A percentile compares a stretch with the other conserved stretches of the same genome.
Conservation (phyloP, 2,888 invertebrate species). For the Eupeodes luniger region DNA sequence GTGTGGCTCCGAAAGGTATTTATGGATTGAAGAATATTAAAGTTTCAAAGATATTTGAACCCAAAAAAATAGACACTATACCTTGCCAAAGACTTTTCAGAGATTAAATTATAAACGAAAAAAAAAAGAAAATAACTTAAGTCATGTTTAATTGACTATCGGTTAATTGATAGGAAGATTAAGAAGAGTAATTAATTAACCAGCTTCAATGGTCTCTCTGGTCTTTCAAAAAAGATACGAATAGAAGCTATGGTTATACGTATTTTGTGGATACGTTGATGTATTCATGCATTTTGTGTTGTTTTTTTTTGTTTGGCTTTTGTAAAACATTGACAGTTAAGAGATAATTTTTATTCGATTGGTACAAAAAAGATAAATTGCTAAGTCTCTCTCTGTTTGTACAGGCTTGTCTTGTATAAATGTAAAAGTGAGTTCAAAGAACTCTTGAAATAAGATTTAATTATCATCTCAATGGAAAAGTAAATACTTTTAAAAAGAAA, state of each 20-base stretch:
- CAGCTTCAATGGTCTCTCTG: constrained; percentile 38
- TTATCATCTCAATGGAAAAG: background rate
- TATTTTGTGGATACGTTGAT: background rate
- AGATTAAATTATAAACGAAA: background rate
- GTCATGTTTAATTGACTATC: constrained; percentile 70
- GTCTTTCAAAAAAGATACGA: background rate
- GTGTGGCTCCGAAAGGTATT: constrained; percentile 33
- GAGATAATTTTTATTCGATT: constrained; percentile 38
- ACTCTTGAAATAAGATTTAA: background rate
- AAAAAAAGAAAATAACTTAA: constrained; percentile 53
- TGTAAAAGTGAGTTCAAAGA: constrained; percentile 15
- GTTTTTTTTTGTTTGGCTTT: background rate
- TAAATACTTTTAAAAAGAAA: background rate
- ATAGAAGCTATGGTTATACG: background rate
- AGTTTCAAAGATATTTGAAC: constrained; percentile 42
- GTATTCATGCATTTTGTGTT: constrained; percentile 1
- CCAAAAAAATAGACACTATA: background rate
- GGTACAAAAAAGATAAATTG: constrained; percentile 26
- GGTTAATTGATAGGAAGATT: constrained; percentile 72
- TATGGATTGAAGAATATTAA: constrained; percentile 41
- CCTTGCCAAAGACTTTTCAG: background rate
- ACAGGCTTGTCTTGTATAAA: background rate
- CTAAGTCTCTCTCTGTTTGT: background rate
- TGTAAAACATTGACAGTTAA: constrained; percentile 55
- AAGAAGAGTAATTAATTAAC: constrained; percentile 70